Evolutionary conservation across 2,888 invertebrate genomes (phyloP), one percentile per base, ranked within the genome.

Genomic region (Synanthedon vespiformis): DNA sequence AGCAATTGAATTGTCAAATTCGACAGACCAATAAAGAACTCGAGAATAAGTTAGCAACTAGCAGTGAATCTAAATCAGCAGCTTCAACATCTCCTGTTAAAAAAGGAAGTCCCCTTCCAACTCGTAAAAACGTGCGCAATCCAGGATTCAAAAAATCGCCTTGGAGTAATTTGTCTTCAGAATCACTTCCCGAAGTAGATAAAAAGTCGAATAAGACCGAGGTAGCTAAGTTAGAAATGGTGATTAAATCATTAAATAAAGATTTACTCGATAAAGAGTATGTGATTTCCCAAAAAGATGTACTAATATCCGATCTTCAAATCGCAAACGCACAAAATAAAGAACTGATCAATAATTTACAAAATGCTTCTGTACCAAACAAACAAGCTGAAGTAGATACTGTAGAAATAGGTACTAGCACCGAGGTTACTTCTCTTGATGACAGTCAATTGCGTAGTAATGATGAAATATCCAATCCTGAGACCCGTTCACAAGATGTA

Each of bases 21-120:
- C 80, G 88, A 58, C 80, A 83, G 60, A 81, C 88, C 47, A 88
- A 87, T 59, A 84, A 88, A 55, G 88, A 90, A 59, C 77, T 90
- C 18, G 89, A 90, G 73, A 80, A 76, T 52, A 89, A 87, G 69
- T 68, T 90, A 47, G 74, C 78, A 10, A 72, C 65, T 52, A 75
- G 61, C 58, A 57, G 64, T 52, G 83, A 84, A 55, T 44, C 69
- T 40, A 86, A 86, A 67, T 55, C 69, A 14, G 56, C 65, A 41
- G 50, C 62, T 18, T 58, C 58, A 48, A 61, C 61, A 53, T 74
- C 82, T 51, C 74, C 79, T 49, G 68, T 66, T 51, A 83, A 82
- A 60, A 85, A 74, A 61, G 74, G 70, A 41, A 86, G 86, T 55
- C 85, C 88, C 22, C 65, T 86, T 40, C 77, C 83, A 27, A 63